Percentiles rank a stretch among this genome's conserved stretches.
Conservation (phyloP, 2,888 invertebrate species). For the Embidobia sp. region DNA sequence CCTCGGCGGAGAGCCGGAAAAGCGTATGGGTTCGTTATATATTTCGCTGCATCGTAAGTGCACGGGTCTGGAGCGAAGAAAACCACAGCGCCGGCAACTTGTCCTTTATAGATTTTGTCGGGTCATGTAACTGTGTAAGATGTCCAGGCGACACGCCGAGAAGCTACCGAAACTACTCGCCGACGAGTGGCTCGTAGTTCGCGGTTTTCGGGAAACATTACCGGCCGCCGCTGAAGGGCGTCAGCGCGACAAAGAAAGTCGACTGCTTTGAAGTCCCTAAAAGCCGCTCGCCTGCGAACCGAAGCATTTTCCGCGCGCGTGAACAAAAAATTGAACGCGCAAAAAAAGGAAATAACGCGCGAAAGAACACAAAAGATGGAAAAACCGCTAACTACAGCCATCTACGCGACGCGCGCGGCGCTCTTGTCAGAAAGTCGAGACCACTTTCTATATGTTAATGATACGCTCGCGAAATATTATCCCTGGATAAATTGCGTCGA, state of each 20-base stretch:
- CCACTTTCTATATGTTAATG: conserved; percentile 54
- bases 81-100: conserved; percentile 54
- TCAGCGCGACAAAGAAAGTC: conserved; percentile 43
- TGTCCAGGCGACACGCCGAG: conserved; percentile 61
- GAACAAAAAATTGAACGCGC: conserved; percentile 56
- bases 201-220: conserved; percentile 58
- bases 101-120: conserved; percentile 69
- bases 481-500: conserved; percentile 34
- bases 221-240: conserved; percentile 35
- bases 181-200: conserved; percentile 60
- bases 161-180: conserved; percentile 60
- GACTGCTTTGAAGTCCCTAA: conserved; percentile 76
- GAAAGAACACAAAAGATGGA: conserved; percentile 19
- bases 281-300: conserved; percentile 70
- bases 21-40: conserved; percentile 17
- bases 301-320: conserved; percentile 52
- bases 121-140: conserved; percentile 68
- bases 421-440: conserved; percentile 44
- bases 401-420: conserved; percentile 29
- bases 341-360: conserved; percentile 8
- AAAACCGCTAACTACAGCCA: conserved; percentile 14
- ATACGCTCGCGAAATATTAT: conserved; percentile 51
- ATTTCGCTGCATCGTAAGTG: conserved; percentile 1
- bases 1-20: conserved; percentile 18
- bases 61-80: conserved; percentile 13